phyloP scores from a whole-genome alignment of 2,888 invertebrate genomes.

The Crioceris asparagi region DNA sequence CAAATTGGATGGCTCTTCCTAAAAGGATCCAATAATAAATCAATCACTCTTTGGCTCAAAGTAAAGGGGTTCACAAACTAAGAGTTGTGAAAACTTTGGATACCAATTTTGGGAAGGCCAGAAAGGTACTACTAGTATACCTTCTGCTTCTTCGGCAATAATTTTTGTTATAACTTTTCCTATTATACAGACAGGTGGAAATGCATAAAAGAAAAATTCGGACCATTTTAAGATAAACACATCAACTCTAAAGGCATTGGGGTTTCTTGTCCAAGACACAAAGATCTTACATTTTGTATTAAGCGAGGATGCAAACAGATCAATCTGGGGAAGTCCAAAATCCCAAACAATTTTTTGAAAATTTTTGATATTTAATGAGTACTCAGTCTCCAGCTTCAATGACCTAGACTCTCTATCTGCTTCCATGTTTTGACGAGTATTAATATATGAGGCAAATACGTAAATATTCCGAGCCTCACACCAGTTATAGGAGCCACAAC shows the following conservation, averaged over 20 bases:
- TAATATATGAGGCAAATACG: slow-evolving; percentile 5
- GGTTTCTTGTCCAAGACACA: slow-evolving; percentile 14
- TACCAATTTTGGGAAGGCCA: slow-evolving; percentile 13
- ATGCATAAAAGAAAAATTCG: slow-evolving; percentile 17
- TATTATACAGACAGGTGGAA: slow-evolving; percentile 13
- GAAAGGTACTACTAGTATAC: slow-evolving; percentile 11
- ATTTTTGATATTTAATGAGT: background rate
- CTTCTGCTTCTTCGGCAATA: slow-evolving; percentile 9
- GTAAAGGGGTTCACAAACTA: slow-evolving; percentile 1
- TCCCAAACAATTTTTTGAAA: slow-evolving; percentile 1
- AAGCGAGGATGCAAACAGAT: slow-evolving; percentile 4
- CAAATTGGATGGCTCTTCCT: background rate
- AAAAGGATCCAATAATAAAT: slow-evolving; percentile 5
- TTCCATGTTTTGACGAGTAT: background rate
- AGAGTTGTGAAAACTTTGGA: slow-evolving; percentile 6
- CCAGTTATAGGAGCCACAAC: slow-evolving; percentile 7
- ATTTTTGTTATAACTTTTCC: slow-evolving; percentile 9
- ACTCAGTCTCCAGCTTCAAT: slow-evolving; percentile 12
- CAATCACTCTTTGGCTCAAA: slow-evolving; percentile 2
- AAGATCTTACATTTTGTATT: slow-evolving; percentile 6
- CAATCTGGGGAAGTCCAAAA: slow-evolving; percentile 8
- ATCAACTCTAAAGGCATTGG: slow-evolving; percentile 17
- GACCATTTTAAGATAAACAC: slow-evolving; percentile 22
- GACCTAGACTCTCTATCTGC: slow-evolving; percentile 16
- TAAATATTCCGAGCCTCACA: slow-evolving; percentile 4